Percentiles rank a stretch among this genome's conserved stretches.
These are phyloP conservation scores for Drosophila sproati DNA, from an alignment of 1,140 invertebrate species.

Conservation along the genomic window DNA sequence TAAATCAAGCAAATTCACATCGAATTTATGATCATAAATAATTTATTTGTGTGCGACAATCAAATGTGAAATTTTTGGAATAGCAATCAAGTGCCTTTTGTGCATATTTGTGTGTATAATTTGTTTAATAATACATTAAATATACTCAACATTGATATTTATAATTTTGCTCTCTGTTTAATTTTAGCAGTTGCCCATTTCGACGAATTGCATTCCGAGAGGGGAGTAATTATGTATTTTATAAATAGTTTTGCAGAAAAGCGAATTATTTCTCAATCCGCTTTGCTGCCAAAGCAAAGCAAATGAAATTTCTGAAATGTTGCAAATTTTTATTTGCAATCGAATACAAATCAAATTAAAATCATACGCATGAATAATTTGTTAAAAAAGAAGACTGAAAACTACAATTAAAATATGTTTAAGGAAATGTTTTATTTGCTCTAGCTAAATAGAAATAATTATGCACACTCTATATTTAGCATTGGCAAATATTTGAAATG, in stretches of 20 bases:
- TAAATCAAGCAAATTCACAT: slow-evolving; percentile 3
- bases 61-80: slow-evolving; percentile 3
- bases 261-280: background rate
- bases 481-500: background rate
- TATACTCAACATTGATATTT: slow-evolving; percentile 13
- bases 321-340: background rate
- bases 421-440: background rate
- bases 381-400: background rate
- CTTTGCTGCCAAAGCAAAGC: too few relatives aligned
- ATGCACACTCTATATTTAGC: background rate
- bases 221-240: background rate
- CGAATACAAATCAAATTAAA: background rate
- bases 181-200: background rate
- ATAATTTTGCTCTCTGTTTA: slow-evolving; percentile 4
- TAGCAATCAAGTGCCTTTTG: too few relatives aligned
- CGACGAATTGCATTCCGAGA: background rate
- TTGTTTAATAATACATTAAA: slow-evolving; percentile 24
- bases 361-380: background rate
- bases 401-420: background rate
- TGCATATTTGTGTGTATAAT: background rate
- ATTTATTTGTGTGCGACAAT: slow-evolving; percentile 8
- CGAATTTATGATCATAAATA: slow-evolving; percentile 18
- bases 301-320: too few relatives aligned
- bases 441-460: slow-evolving; percentile 1
- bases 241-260: slow-evolving; percentile 5